phyloP scores from a whole-genome alignment of 2,888 invertebrate genomes.

The Sphaerophoria rueppellii region DNA sequence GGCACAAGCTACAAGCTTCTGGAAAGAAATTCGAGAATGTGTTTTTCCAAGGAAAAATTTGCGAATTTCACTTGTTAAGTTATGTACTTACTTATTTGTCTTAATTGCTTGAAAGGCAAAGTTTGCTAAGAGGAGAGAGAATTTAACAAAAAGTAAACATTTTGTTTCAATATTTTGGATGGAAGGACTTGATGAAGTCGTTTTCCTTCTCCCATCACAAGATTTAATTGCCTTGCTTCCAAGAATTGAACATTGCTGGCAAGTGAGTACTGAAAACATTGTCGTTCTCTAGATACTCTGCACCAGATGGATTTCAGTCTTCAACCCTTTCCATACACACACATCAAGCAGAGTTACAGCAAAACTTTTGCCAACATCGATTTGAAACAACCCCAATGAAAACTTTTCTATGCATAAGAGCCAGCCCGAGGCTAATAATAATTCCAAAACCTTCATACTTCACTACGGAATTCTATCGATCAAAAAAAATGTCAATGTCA shows the following conservation, averaged over 20 bases:
- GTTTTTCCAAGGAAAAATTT: background rate
- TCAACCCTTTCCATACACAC: no score
- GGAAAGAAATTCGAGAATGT: background rate
- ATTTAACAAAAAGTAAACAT: background rate
- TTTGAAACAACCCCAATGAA: background rate
- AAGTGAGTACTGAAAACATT: no score
- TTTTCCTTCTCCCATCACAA: no score
- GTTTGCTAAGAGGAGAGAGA: background rate
- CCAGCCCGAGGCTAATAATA: background rate
- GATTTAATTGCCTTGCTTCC: no score
- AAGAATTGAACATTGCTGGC: no score
- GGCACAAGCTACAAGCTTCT: no score
- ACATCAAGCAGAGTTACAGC: no score
- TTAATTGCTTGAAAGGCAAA: slow-evolving; percentile 6
- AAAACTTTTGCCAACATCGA: no score
- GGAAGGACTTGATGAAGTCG: no score
- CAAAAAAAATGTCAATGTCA: background rate
- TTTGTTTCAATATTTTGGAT: no score
- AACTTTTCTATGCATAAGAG: background rate
- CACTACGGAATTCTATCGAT: background rate
- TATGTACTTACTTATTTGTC: background rate
- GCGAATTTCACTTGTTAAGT: background rate
- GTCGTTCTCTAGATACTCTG: no score
- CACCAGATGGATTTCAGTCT: no score
- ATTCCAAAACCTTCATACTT: background rate